Conservation (phyloP, 2,113 vertebrate species). For the Apaloderma vittatum region DNA sequence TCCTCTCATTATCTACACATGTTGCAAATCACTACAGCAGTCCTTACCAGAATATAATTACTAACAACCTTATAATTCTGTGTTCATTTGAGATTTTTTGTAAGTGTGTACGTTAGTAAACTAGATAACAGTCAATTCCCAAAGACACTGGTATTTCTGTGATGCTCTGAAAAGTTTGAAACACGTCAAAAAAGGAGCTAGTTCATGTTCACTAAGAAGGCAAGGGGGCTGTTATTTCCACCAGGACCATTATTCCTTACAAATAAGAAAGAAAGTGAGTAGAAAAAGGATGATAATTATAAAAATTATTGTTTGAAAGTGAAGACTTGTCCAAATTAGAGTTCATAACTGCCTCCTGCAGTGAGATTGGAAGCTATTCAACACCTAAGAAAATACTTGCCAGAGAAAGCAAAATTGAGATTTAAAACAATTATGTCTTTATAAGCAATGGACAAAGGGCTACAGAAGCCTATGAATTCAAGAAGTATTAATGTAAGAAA, state of each 20-base stretch:
- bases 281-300: slow-evolving; percentile 9
- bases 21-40: not conserved
- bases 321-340: slow-evolving; percentile 12
- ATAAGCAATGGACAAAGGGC: not conserved
- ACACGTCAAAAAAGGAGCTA: not conserved
- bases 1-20: not conserved
- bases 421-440: not conserved
- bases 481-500: not conserved
- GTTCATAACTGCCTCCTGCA: not conserved
- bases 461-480: not conserved
- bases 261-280: not conserved
- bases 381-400: not conserved
- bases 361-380: slow-evolving; percentile 11
- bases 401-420: not conserved
- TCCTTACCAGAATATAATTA: not conserved
- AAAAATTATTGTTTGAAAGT: slow-evolving; percentile 22
- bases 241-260: not conserved
- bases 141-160: not conserved
- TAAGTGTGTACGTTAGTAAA: fast-evolving
- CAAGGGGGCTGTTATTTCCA: not conserved
- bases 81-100: not conserved
- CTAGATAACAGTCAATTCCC: not conserved
- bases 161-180: not conserved
- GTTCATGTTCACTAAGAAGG: not conserved
- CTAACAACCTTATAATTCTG: not conserved